Percentiles rank a stretch among this genome's conserved stretches.
These are phyloP conservation scores for Anisognathus igniventris DNA, from an alignment of 2,797 vertebrate species.

Conservation along the genomic window DNA sequence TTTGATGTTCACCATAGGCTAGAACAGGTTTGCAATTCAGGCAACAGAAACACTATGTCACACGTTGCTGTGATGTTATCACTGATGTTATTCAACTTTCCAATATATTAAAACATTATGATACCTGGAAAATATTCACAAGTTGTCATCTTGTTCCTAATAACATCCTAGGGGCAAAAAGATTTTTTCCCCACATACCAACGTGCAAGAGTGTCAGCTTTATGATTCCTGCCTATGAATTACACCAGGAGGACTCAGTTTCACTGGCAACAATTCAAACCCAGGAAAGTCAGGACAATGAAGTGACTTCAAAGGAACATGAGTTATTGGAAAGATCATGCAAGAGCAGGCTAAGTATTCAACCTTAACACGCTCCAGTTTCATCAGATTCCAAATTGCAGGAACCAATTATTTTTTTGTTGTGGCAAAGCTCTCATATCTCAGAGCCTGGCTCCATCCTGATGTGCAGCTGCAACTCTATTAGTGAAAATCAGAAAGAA, in stretches of 20 bases:
- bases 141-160: constrained; percentile 28
- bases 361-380: constrained; percentile 15
- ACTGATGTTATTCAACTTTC: background rate
- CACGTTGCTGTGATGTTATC: background rate
- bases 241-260: background rate
- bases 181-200: background rate
- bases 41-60: background rate
- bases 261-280: constrained; percentile 39
- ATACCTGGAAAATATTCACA: constrained; percentile 42
- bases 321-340: constrained; percentile 40
- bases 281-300: background rate
- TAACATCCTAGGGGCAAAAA: constrained; percentile 14
- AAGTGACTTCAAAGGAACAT: constrained; percentile 20
- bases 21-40: background rate
- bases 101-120: background rate
- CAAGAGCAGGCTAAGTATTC: constrained; percentile 20
- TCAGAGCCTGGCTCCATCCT: background rate
- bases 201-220: background rate
- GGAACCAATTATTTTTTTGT: constrained; percentile 22
- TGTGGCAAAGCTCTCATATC: background rate
- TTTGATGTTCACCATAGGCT: background rate
- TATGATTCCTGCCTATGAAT: constrained; percentile 9
- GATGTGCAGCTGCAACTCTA: constrained; percentile 5
- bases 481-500: background rate
- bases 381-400: constrained; percentile 52